A percentile compares a stretch with the other conserved stretches of the same genome.
Evolutionary conservation across 2,797 vertebrate genomes (phyloP).

Genomic region (Acestrorhynchus altus): DNA sequence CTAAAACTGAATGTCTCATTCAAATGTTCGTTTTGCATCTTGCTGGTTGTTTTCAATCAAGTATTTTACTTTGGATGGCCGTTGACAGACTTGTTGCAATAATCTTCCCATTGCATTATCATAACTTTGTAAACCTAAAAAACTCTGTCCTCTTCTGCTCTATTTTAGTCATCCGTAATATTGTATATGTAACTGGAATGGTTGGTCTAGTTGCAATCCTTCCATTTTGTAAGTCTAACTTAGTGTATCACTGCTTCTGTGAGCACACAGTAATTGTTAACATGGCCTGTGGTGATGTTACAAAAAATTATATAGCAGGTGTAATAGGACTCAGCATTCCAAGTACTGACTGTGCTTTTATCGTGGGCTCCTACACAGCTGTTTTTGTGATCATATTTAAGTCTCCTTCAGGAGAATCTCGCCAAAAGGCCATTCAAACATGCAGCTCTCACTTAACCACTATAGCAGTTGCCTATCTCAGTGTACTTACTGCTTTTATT

Average conservation of each 20-base stretch:
- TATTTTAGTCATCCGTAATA: constrained; percentile 58
- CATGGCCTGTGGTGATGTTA: constrained; percentile 60
- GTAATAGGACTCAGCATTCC: constrained; percentile 59
- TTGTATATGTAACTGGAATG: constrained; percentile 18
- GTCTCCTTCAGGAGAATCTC: constrained; percentile 59
- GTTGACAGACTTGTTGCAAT: constrained; percentile 66
- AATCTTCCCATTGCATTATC: constrained; percentile 62
- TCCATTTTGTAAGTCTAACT: constrained; percentile 61
- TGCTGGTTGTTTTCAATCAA: constrained; percentile 65
- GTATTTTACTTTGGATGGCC: constrained; percentile 68
- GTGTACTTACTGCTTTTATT: constrained; percentile 36
- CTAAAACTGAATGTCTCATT: constrained; percentile 58
- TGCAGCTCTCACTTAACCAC: constrained; percentile 62
- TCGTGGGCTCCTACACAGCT: constrained; percentile 59
- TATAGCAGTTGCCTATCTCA: constrained; percentile 61
- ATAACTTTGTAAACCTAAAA: constrained; percentile 32
- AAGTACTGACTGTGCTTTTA: constrained; percentile 58
- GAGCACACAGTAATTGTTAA: constrained; percentile 68
- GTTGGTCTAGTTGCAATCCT: constrained; percentile 46
- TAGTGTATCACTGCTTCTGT: constrained; percentile 64
- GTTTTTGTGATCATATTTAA: constrained; percentile 57
- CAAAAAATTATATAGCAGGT: constrained; percentile 58
- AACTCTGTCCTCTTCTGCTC: constrained; percentile 34
- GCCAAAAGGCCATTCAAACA: constrained; percentile 64
- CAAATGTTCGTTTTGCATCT: constrained; percentile 70